Conservation (phyloP, 2,113 vertebrate species). For the Nettapus auritus region DNA sequence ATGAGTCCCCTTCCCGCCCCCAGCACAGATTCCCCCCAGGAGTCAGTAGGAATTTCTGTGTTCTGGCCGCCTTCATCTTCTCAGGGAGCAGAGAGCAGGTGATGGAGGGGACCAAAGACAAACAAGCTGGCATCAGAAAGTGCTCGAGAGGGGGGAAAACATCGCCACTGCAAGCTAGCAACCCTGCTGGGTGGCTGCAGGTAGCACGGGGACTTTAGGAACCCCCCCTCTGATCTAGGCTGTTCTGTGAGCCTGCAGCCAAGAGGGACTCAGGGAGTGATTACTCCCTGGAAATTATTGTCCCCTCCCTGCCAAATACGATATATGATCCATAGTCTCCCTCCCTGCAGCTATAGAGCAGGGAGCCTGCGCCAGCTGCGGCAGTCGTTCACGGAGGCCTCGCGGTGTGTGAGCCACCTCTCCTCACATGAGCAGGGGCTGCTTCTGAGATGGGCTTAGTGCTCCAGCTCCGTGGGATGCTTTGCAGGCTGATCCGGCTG, state of each 20-base stretch:
- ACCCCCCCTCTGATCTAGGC: not conserved
- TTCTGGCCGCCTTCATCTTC: not conserved
- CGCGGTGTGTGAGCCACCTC: not conserved
- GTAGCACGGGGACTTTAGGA: not conserved
- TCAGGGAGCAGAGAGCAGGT: not conserved
- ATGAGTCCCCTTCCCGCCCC: not conserved
- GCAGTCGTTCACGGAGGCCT: not conserved
- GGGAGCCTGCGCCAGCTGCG: not conserved
- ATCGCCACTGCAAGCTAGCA: not conserved
- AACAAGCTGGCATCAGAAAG: not conserved
- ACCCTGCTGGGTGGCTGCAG: not conserved
- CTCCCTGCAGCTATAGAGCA: not conserved
- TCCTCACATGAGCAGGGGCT: not conserved
- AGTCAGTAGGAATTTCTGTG: not conserved
- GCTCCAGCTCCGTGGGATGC: not conserved
- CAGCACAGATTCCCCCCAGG: not conserved
- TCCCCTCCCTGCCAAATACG: not conserved
- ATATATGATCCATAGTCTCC: not conserved
- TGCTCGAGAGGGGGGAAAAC: not conserved
- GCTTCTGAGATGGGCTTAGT: not conserved
- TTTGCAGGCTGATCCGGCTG: too few species aligned
- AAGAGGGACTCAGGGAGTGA: not conserved
- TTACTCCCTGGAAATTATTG: constrained; percentile 2
- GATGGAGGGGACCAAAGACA: not conserved
- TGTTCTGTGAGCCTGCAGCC: not conserved